These are phyloP conservation scores for Stenolophus ochropezus DNA, from an alignment of 2,888 invertebrate genomes.

Conservation along the genomic window DNA sequence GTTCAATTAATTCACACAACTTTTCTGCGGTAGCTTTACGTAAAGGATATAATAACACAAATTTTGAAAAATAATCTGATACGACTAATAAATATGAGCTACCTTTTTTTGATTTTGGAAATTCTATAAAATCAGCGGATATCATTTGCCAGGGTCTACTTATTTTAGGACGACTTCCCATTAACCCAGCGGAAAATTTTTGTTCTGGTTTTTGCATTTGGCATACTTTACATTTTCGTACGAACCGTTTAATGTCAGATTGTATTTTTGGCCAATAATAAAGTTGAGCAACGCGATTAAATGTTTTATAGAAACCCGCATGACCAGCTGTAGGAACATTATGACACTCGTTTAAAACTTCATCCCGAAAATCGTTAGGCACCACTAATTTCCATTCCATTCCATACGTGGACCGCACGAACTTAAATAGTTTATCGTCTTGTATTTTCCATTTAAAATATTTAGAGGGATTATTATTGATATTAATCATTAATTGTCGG, in stretches of 20 bases:
- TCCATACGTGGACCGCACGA: background rate
- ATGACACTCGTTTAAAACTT: background rate
- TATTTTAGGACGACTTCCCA: slow-evolving; percentile 20
- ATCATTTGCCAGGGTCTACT: slow-evolving; percentile 28
- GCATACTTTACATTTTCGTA: background rate
- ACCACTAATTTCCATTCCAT: slow-evolving; percentile 16
- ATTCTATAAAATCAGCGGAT: slow-evolving; percentile 28
- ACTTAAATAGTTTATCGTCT: background rate
- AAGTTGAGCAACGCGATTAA: background rate
- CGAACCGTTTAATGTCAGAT: background rate
- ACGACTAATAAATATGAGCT: slow-evolving; percentile 1
- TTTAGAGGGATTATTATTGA: slow-evolving; percentile 68
- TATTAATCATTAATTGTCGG: background rate
- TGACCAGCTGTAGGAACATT: background rate
- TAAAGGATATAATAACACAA: background rate
- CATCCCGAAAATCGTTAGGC: background rate
- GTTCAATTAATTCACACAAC: background rate
- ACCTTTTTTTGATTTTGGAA: background rate
- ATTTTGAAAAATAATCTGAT: slow-evolving; percentile 38
- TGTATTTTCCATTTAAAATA: slow-evolving; percentile 65
- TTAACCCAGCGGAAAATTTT: background rate
- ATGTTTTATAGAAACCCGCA: background rate
- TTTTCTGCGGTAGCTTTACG: background rate
- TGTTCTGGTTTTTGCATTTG: background rate
- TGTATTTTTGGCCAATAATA: slow-evolving; percentile 13